Conservation (phyloP, 2,113 vertebrate genomes). For the Mugil cephalus region DNA sequence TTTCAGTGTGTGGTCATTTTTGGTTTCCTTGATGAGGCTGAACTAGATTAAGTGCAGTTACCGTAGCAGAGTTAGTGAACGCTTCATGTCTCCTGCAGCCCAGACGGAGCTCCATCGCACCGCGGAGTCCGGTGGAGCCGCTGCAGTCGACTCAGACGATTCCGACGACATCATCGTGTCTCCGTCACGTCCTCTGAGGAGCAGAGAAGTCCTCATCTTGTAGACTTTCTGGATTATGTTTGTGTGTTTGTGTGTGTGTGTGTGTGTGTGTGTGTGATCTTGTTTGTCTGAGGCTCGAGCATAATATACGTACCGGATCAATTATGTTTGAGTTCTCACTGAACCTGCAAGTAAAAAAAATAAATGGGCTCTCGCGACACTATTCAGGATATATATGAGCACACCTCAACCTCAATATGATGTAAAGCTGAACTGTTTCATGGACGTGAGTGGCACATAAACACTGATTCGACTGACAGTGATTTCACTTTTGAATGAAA, state of each 20-base stretch:
- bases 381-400: constrained; percentile 6
- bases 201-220: constrained; percentile 67
- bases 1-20: background rate
- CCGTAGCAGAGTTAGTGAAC: background rate
- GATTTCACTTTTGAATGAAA: background rate
- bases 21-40: background rate
- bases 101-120: constrained; percentile 14
- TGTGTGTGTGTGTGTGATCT: background rate
- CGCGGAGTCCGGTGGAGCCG: constrained; percentile 3
- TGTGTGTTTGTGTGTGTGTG: background rate
- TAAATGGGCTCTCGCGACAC: constrained; percentile 3
- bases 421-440: background rate
- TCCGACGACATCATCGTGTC: constrained; percentile 89
- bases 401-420: constrained; percentile 19
- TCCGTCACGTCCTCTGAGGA: constrained; percentile 78
- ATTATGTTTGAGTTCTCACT: constrained; percentile 3
- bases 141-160: constrained; percentile 85
- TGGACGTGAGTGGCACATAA: constrained; percentile 10
- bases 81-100: constrained; percentile 69
- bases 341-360: constrained; percentile 3
- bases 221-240: constrained; percentile 31
- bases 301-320: background rate
- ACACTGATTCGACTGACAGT: constrained; percentile 9
- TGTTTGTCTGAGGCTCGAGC: background rate
- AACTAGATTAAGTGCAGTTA: background rate